These are phyloP conservation scores for Xiphydria camelus DNA, from an alignment of 2,888 invertebrate species.

Conservation along the genomic window DNA sequence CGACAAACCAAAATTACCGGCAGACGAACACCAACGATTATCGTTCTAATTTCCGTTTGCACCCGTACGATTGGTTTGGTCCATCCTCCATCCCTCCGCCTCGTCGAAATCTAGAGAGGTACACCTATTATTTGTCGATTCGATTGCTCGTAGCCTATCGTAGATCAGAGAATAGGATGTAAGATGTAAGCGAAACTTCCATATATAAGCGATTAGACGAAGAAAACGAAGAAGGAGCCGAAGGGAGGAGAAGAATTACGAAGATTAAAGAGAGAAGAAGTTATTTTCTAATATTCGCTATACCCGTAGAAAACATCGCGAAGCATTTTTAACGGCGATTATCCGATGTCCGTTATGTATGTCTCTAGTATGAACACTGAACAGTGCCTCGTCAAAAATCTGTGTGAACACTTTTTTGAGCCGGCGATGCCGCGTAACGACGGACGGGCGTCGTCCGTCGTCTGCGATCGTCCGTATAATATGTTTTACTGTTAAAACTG, in stretches of 20 bases:
- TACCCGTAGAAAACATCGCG: constrained; percentile 26
- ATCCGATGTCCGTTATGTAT: constrained; percentile 38
- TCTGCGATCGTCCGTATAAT: constrained; percentile 11
- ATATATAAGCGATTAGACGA: too few relatives aligned
- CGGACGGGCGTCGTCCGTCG: constrained; percentile 38
- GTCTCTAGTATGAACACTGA: constrained; percentile 53
- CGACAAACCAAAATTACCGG: too few relatives aligned
- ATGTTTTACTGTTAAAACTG: background rate
- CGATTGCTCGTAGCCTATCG: too few relatives aligned
- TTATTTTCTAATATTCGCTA: constrained; percentile 46
- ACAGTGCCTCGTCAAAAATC: constrained; percentile 55
- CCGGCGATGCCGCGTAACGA: constrained; percentile 37
- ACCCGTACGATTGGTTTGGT: too few relatives aligned
- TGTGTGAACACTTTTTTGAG: constrained; percentile 46
- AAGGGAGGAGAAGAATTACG: too few relatives aligned
- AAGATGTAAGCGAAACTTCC: background rate
- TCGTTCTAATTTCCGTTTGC: too few relatives aligned
- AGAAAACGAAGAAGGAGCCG: too few relatives aligned
- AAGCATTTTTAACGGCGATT: constrained; percentile 21
- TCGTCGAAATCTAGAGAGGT: too few relatives aligned
- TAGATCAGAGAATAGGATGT: constrained; percentile 1
- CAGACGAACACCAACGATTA: too few relatives aligned
- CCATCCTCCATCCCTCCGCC: too few relatives aligned
- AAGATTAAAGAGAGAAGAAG: constrained; percentile 22
- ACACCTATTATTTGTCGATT: too few relatives aligned